phyloP scores from a whole-genome alignment of 2,888 invertebrate species.

The Aromia moschata region DNA sequence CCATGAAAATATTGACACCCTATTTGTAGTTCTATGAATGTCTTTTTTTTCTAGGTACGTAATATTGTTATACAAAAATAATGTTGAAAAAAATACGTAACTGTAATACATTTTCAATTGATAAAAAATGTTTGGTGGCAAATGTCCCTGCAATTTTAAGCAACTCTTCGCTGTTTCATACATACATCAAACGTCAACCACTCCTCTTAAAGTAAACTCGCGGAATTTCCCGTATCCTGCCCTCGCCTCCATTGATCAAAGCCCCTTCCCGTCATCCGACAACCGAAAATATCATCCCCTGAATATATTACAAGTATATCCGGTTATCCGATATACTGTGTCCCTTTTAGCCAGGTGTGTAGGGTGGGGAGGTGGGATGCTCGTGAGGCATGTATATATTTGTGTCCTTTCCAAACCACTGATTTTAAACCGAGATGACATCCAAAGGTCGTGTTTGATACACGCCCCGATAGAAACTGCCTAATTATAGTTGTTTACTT shows the following conservation, averaged over 20 bases:
- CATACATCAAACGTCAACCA: neutral
- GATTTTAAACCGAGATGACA: constrained; percentile 28
- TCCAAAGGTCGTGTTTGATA: constrained; percentile 15
- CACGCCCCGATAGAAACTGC: neutral
- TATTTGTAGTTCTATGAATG: too few species aligned
- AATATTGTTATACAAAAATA: too few species aligned
- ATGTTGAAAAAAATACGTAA: too few species aligned
- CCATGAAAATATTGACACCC: too few species aligned
- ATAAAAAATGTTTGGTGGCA: too few species aligned
- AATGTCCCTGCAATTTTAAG: too few species aligned
- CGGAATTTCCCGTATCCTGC: neutral
- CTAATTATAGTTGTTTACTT: constrained; percentile 9
- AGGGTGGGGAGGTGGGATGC: constrained; percentile 37
- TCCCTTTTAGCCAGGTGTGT: constrained; percentile 46
- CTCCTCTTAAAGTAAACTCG: neutral
- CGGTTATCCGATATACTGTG: constrained; percentile 46
- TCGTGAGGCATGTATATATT: constrained; percentile 46
- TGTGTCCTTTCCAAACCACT: constrained; percentile 33
- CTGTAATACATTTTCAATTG: too few species aligned
- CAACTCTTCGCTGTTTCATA: too few species aligned
- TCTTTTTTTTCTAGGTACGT: too few species aligned
- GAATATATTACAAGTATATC: constrained; percentile 50
- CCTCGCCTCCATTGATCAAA: constrained; percentile 10
- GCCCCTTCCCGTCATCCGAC: constrained; percentile 24
- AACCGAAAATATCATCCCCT: constrained; percentile 45